These are phyloP conservation scores for Rhynchonema sp. DNA, from an alignment of 2,888 invertebrate genomes.

Conservation along the genomic window DNA sequence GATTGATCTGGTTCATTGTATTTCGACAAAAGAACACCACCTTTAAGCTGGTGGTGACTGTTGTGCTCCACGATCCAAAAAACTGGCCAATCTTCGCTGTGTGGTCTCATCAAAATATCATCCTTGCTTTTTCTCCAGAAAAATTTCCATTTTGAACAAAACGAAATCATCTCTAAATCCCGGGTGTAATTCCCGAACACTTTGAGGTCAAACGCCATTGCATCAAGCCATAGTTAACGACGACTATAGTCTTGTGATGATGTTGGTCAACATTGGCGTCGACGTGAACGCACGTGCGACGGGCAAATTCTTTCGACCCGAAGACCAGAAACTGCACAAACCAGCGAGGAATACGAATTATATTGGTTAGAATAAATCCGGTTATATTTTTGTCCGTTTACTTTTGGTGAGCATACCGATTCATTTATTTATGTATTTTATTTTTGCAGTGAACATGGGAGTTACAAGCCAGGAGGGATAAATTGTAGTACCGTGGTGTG, in stretches of 20 bases:
- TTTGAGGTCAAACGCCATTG: slow-evolving; percentile 63
- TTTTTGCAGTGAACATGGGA: no score
- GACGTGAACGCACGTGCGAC: slow-evolving; percentile 77
- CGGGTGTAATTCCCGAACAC: background rate
- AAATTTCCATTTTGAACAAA: background rate
- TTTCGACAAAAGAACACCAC: no score
- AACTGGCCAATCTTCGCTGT: slow-evolving; percentile 4
- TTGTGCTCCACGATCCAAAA: no score
- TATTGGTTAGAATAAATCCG: slow-evolving; percentile 44
- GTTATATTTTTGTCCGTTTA: no score
- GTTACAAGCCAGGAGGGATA: no score
- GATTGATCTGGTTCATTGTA: no score
- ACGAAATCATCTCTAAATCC: background rate
- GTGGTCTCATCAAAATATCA: background rate
- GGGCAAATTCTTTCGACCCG: slow-evolving; percentile 80
- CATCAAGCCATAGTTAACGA: slow-evolving; percentile 90
- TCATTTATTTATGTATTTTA: no score
- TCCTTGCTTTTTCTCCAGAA: background rate
- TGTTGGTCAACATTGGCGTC: slow-evolving; percentile 66
- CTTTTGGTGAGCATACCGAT: no score
- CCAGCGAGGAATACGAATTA: slow-evolving; percentile 69
- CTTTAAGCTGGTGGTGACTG: no score
- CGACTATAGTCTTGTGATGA: slow-evolving; percentile 80
- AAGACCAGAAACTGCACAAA: slow-evolving; percentile 60
- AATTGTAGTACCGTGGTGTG: no score